Evolutionary conservation across 2,888 invertebrate genomes (phyloP), one percentile per base, ranked within the genome.

Genomic region (Toxonevra muliebris): DNA sequence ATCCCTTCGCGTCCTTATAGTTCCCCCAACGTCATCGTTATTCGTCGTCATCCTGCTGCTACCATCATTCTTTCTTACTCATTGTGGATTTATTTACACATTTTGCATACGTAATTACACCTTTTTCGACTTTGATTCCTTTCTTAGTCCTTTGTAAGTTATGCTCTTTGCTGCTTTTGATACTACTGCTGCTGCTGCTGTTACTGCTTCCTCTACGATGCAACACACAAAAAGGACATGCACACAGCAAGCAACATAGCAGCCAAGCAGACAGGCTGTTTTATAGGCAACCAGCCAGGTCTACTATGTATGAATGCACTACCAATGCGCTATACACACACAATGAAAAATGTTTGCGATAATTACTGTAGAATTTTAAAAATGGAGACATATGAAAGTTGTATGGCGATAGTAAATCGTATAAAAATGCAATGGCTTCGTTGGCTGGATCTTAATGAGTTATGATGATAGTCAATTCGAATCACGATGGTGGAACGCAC

Each of bases 71-170:
- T 13, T 43, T 5, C 20, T 48, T 15, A 8, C 20, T 58, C 68
- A 19, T 53, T 53, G 19, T 59, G 65, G 65, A 69, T 65, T 69
- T 69, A 65, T 69, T 69, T 62, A 65, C 61, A 69, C 69, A 61
- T 62, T 65, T 69, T 65, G 69, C 65, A 69, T 69, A 65, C 65
- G 58, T 69, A 69, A 69, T 69, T 69, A 69, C 65, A 69, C 61
- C 65, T 58, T 61, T 65, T 65, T 52, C 55, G 59, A 58, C 55
- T 48, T 61, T n/a, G 45, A n/a, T 60, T 30, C 30, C 30, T 30
- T 30, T 30, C 30, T 30, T 30, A 30, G 30, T 30, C 30, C 30
- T 30, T 30, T 30, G 30, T 30, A 30, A 30, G 30, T 30, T 30
- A 30, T 30, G 30, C 30, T 30, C 30, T 30, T 13, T 20, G 40